phyloP scores from a whole-genome alignment of 2,797 vertebrate species.

The Parotocinclus haroldoi region DNA sequence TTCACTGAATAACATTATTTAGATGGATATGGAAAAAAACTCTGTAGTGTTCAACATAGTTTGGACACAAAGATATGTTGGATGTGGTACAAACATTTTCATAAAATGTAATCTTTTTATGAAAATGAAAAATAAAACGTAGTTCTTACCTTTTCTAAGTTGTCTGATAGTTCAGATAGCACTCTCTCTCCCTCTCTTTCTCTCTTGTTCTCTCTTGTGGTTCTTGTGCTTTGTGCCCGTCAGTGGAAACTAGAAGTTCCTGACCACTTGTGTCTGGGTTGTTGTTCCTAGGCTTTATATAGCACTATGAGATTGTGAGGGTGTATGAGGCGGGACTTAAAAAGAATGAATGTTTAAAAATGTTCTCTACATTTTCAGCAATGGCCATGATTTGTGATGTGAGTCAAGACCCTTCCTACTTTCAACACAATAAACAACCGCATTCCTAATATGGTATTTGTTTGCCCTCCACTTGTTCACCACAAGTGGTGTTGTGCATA shows the following conservation, averaged over 20 bases:
- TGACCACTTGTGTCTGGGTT: conserved; percentile 4
- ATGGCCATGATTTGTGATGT: conserved; percentile 23
- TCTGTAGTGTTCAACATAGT: too few relatives aligned
- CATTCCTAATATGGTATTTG: conserved; percentile 33
- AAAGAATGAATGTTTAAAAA: neutral
- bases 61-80: too few relatives aligned
- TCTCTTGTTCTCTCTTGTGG: neutral
- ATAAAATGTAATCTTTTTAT: too few relatives aligned
- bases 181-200: neutral
- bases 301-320: neutral
- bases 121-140: too few relatives aligned
- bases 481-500: neutral
- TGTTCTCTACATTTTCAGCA: conserved; percentile 10
- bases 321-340: conserved; percentile 23
- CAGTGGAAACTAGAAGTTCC: neutral
- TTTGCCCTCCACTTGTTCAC: neutral
- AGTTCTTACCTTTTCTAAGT: neutral
- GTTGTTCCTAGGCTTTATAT: conserved; percentile 30
- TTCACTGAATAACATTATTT: too few relatives aligned
- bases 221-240: conserved; percentile 3
- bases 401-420: conserved; percentile 28
- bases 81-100: too few relatives aligned
- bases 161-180: neutral
- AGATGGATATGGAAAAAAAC: too few relatives aligned
- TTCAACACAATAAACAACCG: conserved; percentile 1